phyloP scores from a whole-genome alignment of 2,888 invertebrate genomes.

The Cyrtodaria siliqua region DNA sequence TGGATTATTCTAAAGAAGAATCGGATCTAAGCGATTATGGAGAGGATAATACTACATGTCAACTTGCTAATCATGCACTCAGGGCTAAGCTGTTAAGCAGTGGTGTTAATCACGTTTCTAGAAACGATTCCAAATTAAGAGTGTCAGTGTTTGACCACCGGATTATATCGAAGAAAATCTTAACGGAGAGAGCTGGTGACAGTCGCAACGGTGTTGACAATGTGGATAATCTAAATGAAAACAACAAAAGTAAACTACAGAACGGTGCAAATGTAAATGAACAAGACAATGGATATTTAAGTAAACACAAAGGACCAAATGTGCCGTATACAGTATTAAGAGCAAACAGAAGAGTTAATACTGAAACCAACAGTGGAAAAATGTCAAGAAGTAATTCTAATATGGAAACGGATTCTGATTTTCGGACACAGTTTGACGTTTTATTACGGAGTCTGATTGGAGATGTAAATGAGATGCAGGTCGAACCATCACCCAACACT shows the following conservation, averaged over 20 bases:
- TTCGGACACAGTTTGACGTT: conserved; percentile 58
- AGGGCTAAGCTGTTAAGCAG: conserved; percentile 53
- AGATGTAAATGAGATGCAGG: conserved; percentile 56
- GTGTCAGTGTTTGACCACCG: conserved; percentile 65
- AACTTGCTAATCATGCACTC: conserved; percentile 57
- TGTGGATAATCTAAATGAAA: conserved; percentile 25
- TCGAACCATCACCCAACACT: conserved; percentile 68
- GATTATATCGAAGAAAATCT: conserved; percentile 60
- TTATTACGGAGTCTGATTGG: conserved; percentile 55
- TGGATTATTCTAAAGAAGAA: conserved; percentile 49
- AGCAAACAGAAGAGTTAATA: conserved; percentile 39
- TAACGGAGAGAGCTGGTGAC: conserved; percentile 24
- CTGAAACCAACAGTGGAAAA: conserved; percentile 27
- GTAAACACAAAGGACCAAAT: conserved; percentile 25
- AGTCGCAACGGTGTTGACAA: conserved; percentile 25
- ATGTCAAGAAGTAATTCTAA: conserved; percentile 9
- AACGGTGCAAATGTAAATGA: conserved; percentile 21
- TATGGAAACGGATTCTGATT: conserved; percentile 36
- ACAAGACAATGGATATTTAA: conserved; percentile 29
- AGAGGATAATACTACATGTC: conserved; percentile 56
- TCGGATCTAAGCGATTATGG: conserved; percentile 56
- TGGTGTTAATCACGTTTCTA: conserved; percentile 48
- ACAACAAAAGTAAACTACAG: conserved; percentile 16
- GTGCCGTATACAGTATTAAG: conserved; percentile 43
- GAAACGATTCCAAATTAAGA: conserved; percentile 54